phyloP scores from a whole-genome alignment of 2,113 vertebrate species.

The Turdus rufiventris region DNA sequence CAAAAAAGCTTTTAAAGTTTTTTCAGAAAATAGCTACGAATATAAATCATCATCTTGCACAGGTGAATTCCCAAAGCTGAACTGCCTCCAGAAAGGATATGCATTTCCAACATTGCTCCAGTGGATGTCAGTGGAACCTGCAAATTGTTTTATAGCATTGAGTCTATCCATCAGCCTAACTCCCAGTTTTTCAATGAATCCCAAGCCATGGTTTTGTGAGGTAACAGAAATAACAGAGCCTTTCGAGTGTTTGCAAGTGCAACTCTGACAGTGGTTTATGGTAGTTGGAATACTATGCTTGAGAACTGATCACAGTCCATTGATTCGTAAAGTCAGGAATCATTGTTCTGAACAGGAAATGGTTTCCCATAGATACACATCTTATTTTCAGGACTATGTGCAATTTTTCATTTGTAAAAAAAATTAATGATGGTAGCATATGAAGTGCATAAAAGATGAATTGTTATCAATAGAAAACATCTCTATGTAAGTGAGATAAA shows the following conservation, averaged over 20 bases:
- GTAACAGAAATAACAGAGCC: background rate
- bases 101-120: constrained; percentile 9
- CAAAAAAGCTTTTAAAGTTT: background rate
- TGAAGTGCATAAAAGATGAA: background rate
- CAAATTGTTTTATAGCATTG: background rate
- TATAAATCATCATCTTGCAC: background rate
- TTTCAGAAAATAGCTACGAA: rapidly evolving
- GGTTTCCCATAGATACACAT: background rate
- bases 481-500: background rate
- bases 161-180: background rate
- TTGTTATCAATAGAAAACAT: background rate
- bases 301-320: background rate
- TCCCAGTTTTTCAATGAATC: background rate
- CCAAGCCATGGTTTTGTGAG: background rate
- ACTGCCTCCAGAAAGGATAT: background rate
- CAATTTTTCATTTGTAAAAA: background rate
- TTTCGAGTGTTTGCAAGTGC: background rate
- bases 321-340: background rate
- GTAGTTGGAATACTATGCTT: background rate
- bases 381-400: background rate
- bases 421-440: background rate
- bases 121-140: constrained; percentile 29
- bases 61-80: background rate
- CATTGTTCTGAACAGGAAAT: background rate
- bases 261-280: background rate